Conservation (phyloP, 2,888 invertebrate genomes). For the Pseudococcus longispinus region DNA sequence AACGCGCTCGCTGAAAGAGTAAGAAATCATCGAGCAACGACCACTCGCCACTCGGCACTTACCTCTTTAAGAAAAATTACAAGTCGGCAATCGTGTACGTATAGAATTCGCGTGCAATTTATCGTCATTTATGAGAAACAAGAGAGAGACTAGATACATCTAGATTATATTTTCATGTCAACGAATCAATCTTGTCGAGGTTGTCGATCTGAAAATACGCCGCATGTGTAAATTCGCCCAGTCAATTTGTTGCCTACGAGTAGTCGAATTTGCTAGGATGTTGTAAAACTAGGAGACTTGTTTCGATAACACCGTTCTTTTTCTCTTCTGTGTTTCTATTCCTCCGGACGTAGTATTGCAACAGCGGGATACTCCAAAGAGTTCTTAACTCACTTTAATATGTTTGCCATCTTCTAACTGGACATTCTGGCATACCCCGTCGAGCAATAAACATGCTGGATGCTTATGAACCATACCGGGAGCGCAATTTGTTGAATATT, state of each 20-base stretch:
- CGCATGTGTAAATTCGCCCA: background rate
- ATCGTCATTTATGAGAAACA: background rate
- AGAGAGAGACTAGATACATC: background rate
- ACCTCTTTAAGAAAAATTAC: background rate
- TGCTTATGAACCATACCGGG: background rate
- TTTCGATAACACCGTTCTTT: background rate
- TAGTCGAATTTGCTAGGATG: background rate
- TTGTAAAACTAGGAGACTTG: background rate
- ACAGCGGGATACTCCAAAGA: slow-evolving; percentile 7
- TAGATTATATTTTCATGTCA: slow-evolving; percentile 24
- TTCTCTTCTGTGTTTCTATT: background rate
- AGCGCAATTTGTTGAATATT: slow-evolving; percentile 7
- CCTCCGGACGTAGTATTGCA: background rate
- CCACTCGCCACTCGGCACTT: slow-evolving; percentile 26
- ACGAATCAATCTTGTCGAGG: background rate
- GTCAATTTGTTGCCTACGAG: background rate
- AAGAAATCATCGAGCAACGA: slow-evolving; percentile 1
- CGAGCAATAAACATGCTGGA: background rate
- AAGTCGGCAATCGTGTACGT: background rate
- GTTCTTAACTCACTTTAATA: background rate
- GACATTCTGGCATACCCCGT: background rate
- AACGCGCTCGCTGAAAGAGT: background rate
- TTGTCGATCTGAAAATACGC: background rate
- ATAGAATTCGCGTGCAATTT: slow-evolving; percentile 1
- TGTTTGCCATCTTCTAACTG: background rate